Evolutionary conservation across 2,888 invertebrate species (phyloP).

Genomic region (Proisotoma minuta): DNA sequence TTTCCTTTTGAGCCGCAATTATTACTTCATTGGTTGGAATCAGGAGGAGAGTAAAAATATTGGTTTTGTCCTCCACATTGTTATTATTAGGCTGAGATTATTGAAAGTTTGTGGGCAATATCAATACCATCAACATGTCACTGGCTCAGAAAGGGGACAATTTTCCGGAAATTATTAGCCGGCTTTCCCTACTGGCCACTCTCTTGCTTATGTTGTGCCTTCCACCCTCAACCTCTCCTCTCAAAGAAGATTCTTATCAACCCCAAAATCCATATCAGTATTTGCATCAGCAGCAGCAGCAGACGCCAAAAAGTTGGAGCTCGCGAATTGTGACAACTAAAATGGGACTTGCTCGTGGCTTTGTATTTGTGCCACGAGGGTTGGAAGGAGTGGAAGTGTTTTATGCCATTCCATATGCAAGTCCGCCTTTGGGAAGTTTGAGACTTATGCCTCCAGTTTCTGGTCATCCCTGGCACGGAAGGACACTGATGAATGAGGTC

Average conservation of each 20-base stretch:
- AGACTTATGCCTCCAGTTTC: constrained; percentile 95
- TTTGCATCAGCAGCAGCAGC: too few relatives aligned
- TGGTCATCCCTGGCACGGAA: constrained; percentile 83
- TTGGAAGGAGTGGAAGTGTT: constrained; percentile 43
- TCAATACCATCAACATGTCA: constrained; percentile 5
- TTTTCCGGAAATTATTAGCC: neutral
- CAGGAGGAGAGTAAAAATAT: neutral
- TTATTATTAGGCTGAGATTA: neutral
- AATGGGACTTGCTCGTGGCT: constrained; percentile 32
- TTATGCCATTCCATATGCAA: constrained; percentile 77
- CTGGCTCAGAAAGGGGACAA: neutral
- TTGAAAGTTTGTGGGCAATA: neutral
- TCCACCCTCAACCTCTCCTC: neutral
- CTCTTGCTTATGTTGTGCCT: constrained; percentile 2
- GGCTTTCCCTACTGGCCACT: neutral
- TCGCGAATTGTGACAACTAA: constrained; percentile 38
- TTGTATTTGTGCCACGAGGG: constrained; percentile 33
- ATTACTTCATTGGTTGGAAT: too few relatives aligned
- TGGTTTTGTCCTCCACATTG: neutral
- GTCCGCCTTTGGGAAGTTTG: constrained; percentile 78
- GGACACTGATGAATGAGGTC: constrained; percentile 76
- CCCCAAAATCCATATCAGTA: neutral
- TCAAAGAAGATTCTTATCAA: neutral
- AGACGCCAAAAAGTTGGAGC: constrained; percentile 35
- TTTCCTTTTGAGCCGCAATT: too few relatives aligned